phyloP scores from a whole-genome alignment of 2,797 vertebrate genomes.

The Threskiornis aethiopicus region DNA sequence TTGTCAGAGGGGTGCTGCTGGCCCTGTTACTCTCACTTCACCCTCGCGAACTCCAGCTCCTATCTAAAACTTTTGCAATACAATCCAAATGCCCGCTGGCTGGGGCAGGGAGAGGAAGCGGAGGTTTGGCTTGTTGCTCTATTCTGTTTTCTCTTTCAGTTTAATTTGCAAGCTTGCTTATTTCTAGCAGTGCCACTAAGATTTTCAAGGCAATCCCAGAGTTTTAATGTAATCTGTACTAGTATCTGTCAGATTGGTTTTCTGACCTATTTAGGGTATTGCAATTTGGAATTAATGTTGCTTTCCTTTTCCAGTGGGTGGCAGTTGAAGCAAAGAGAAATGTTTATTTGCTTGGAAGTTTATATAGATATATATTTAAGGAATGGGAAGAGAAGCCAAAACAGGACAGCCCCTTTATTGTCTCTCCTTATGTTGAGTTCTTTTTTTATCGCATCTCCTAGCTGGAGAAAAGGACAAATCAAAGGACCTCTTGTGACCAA shows the following conservation, averaged over 20 bases:
- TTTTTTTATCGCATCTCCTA: neutral
- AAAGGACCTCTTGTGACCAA: neutral
- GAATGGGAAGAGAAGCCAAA: neutral
- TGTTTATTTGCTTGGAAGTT: slow-evolving; percentile 29
- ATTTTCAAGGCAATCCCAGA: neutral
- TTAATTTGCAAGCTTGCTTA: neutral
- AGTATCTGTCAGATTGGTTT: neutral
- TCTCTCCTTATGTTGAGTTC: neutral
- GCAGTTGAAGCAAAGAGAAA: slow-evolving; percentile 62
- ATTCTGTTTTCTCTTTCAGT: neutral
- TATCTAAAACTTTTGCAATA: neutral
- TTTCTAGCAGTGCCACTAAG: neutral
- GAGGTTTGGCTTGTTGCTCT: neutral
- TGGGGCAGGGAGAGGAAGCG: neutral
- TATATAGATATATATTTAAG: neutral
- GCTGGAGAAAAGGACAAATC: neutral
- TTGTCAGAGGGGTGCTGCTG: neutral
- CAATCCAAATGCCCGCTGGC: neutral
- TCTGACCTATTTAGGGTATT: neutral
- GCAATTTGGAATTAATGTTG: slow-evolving; percentile 40
- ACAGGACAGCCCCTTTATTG: neutral
- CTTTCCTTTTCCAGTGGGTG: slow-evolving; percentile 65
- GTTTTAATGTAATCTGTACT: neutral
- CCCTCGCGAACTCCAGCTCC: neutral
- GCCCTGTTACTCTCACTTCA: neutral